Percentiles rank a stretch among this genome's conserved stretches.
These are phyloP conservation scores for Tanypteryx hageni DNA, from an alignment of 2,888 invertebrate species.

Conservation along the genomic window DNA sequence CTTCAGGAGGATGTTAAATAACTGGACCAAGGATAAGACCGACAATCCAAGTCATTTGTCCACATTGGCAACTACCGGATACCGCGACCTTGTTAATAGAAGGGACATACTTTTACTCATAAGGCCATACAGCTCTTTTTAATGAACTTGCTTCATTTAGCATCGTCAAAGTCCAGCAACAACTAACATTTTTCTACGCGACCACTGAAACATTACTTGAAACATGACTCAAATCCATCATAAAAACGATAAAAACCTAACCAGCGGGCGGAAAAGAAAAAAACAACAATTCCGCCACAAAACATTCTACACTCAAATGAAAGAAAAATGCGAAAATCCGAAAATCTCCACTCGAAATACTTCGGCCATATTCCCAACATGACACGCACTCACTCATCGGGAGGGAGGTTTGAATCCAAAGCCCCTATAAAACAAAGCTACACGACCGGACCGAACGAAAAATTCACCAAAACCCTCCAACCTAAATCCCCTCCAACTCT, in stretches of 20 bases:
- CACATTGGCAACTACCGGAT: no score
- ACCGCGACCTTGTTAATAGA: no score
- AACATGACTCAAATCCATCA: not conserved
- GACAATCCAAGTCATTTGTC: no score
- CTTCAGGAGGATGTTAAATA: no score
- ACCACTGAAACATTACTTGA: no score
- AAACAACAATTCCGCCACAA: not conserved
- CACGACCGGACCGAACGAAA: slow-evolving; percentile 1
- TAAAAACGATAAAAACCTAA: not conserved
- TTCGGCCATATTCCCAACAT: not conserved
- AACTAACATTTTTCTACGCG: not conserved
- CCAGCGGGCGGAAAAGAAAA: not conserved
- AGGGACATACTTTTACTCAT: no score
- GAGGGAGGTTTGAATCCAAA: not conserved
- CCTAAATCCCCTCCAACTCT: not conserved
- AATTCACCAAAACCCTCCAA: not conserved
- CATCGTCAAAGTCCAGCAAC: not conserved
- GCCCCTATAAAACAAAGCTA: not conserved
- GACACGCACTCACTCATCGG: slow-evolving; percentile 7
- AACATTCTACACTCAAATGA: no score
- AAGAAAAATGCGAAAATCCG: no score
- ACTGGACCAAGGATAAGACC: no score
- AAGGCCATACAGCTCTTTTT: no score
- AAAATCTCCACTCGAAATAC: not conserved
- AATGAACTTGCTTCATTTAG: not conserved